phyloP scores from a whole-genome alignment of 2,797 vertebrate genomes.

The Myotis vivesi region DNA sequence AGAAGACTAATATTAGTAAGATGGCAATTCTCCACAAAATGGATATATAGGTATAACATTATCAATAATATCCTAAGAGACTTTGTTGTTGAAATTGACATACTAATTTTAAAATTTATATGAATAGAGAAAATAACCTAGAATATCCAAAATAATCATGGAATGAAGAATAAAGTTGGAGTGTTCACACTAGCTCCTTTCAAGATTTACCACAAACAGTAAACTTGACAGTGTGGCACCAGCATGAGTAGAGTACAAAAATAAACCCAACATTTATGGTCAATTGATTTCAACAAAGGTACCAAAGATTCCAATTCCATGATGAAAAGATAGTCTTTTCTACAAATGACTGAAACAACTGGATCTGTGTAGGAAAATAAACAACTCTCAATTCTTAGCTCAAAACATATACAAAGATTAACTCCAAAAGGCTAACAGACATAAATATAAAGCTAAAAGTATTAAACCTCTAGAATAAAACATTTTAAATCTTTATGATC shows the following conservation, averaged over 20 bases:
- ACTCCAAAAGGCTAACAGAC: neutral
- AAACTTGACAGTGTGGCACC: neutral
- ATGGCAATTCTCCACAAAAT: neutral
- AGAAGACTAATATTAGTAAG: neutral
- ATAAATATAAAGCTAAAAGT: neutral
- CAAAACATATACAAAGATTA: neutral
- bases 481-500: neutral
- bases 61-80: neutral
- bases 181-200: neutral
- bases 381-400: neutral
- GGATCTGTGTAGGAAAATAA: neutral
- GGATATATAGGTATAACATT: neutral
- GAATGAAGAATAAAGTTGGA: neutral
- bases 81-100: neutral
- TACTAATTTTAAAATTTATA: neutral
- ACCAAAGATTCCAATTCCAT: neutral
- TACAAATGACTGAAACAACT: neutral
- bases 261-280: neutral
- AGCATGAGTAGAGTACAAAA: neutral
- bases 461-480: neutral
- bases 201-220: neutral
- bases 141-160: neutral
- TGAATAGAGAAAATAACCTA: neutral
- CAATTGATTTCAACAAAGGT: slow-evolving; percentile 2
- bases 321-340: neutral